Conservation (phyloP, 2,113 vertebrate genomes). For the Corydoras sp. region DNA sequence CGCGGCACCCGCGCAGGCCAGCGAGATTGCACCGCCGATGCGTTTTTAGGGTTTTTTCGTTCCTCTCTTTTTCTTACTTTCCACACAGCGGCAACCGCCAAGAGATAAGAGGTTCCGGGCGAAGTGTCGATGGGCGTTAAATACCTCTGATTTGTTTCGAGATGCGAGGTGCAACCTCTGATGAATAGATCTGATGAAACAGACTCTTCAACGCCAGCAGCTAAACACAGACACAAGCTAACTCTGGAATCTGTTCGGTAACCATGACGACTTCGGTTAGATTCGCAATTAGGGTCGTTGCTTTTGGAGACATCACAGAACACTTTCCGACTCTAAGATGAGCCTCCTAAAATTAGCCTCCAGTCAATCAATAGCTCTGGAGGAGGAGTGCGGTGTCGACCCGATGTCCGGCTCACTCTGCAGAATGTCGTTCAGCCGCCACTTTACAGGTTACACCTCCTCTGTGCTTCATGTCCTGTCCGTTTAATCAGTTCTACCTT, state of each 20-base stretch:
- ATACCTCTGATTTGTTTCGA: slow-evolving; percentile 18
- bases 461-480: too few species aligned
- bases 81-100: background rate
- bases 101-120: slow-evolving; percentile 9
- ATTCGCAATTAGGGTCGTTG: background rate
- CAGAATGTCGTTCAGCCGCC: too few species aligned
- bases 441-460: too few species aligned
- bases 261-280: background rate
- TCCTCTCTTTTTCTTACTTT: background rate
- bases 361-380: too few species aligned
- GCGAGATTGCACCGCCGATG: slow-evolving; percentile 8
- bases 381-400: too few species aligned
- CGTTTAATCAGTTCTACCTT: too few species aligned
- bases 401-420: too few species aligned
- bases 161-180: slow-evolving; percentile 18
- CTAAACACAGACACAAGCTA: slow-evolving; percentile 21
- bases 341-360: too few species aligned
- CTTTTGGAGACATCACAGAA: background rate
- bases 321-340: too few species aligned
- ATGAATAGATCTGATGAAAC: slow-evolving; percentile 27
- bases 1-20: slow-evolving; percentile 13
- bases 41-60: background rate
- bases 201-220: slow-evolving; percentile 2
- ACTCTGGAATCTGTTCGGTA: background rate
- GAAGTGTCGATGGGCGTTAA: slow-evolving; percentile 26